Base-by-base conservation (phyloP, 2,113 vertebrate species). In the Tilapia sparmanii region DNA sequence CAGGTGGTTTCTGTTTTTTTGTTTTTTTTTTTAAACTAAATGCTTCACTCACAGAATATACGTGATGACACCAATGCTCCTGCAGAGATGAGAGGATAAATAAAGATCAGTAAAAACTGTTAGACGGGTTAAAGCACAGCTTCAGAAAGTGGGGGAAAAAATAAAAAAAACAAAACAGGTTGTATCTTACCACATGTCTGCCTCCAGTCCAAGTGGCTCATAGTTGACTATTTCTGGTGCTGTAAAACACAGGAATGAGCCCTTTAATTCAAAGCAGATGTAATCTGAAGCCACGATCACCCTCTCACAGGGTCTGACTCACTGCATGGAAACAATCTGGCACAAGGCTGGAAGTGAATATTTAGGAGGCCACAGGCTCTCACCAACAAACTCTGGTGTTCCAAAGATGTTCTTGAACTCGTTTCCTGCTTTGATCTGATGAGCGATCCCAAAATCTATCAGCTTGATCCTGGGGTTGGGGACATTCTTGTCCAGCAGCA, bases 351-450 rank as follows among this genome's bases (percentile, higher is more conserved):
- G 19, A 54, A 83, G 38, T 22, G 9, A 38, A 68, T 15, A 71
- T 13, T 40, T 31, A n/a, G 33, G 8, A 59, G n/a, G n/a, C 7
- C 1, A 15, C n/a, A 12, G 1, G 1, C 24, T 29, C 97, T 95
- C 87, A 99, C 99, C 99, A 7, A 99, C 98, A 57, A 99, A 99
- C 94, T 99, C 99, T 0, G 98, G 99, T 0, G 99, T 99, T 73
- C 99, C 99, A 10, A 99, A 99, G 85, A 99, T 99, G 85, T 99
- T 99, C 94, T 99, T 99, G 95, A 99, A 99, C 89, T 99, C 99
- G 0, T 97, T 99, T 33, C 98, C 98, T 0, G 97, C 98, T 92
- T 99, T 98, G 0, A 99, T 99, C 94, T 98, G 98, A 95, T 99
- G 99, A 61, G 99, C 99, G 0, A 99, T 99, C 61, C 99, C 99